Percentiles rank a stretch among this genome's conserved stretches.
phyloP scores from a whole-genome alignment of 1,140 invertebrate genomes.

The Neuroterus valhalla region DNA sequence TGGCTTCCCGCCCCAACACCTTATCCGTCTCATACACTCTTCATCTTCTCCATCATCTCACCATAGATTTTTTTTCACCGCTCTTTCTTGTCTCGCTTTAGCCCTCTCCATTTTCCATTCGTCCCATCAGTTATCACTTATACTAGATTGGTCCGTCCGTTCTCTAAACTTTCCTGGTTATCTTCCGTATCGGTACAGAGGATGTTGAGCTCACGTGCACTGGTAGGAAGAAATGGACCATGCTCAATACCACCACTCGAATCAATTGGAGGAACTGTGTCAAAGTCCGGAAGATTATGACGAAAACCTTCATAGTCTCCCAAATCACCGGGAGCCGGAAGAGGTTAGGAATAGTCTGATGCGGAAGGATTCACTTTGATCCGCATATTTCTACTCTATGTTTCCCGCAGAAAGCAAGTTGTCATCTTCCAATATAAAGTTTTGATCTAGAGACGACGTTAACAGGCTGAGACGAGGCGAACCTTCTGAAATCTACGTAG shows the following conservation, averaged over 20 bases:
- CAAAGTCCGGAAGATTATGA: slow-evolving; percentile 51
- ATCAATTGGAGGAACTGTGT: slow-evolving; percentile 58
- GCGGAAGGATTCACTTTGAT: slow-evolving; percentile 69
- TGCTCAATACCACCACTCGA: slow-evolving; percentile 61
- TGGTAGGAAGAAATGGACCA: slow-evolving; percentile 68
- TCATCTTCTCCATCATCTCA: too few relatives aligned
- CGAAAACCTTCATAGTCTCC: slow-evolving; percentile 55
- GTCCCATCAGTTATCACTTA: too few relatives aligned
- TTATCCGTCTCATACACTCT: too few relatives aligned
- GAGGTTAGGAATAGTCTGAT: slow-evolving; percentile 70
- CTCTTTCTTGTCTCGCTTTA: too few relatives aligned
- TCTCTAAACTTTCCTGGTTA: slow-evolving; percentile 67
- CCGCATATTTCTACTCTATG: slow-evolving; percentile 73
- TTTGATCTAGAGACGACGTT: slow-evolving; percentile 68
- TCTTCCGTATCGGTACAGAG: slow-evolving; percentile 69
- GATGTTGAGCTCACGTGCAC: slow-evolving; percentile 62
- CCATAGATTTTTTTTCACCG: too few relatives aligned
- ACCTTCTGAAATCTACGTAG: slow-evolving; percentile 64
- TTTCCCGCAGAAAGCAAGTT: slow-evolving; percentile 59
- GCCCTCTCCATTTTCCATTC: too few relatives aligned
- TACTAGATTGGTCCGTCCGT: too few relatives aligned
- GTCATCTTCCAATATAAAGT: slow-evolving; percentile 69
- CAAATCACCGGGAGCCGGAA: slow-evolving; percentile 67
- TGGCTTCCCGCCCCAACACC: too few relatives aligned
- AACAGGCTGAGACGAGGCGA: slow-evolving; percentile 70